phyloP scores from a whole-genome alignment of 2,797 vertebrate genomes.

The Leucoraja ocellata region DNA sequence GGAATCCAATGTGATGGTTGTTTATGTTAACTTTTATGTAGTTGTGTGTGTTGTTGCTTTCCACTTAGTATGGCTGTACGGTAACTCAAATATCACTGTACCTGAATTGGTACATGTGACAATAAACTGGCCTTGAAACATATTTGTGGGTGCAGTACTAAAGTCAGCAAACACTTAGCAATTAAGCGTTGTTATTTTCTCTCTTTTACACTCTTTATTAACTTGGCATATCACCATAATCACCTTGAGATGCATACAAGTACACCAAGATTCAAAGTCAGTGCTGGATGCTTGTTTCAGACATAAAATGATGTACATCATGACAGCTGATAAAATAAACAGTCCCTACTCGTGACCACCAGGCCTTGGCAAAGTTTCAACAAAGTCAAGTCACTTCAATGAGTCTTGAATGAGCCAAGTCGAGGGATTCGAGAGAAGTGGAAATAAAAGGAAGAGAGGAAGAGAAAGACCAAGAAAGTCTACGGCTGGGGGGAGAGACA shows the following conservation, averaged over 20 bases:
- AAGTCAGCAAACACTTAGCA: constrained; percentile 33
- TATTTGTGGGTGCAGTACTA: constrained; percentile 41
- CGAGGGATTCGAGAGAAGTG: not conserved
- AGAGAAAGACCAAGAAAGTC: not conserved
- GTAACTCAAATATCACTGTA: too few species aligned
- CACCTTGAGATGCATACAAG: not conserved
- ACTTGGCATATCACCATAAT: constrained; percentile 40
- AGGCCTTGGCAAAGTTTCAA: not conserved
- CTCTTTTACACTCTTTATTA: constrained; percentile 37
- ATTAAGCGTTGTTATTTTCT: not conserved
- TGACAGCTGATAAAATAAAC: not conserved
- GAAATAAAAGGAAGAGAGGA: not conserved
- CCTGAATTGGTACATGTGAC: too few species aligned
- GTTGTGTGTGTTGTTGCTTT: too few species aligned
- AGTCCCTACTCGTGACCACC: not conserved
- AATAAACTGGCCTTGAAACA: too few species aligned
- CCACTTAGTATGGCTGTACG: too few species aligned
- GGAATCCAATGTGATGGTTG: too few species aligned
- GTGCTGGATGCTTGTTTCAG: not conserved
- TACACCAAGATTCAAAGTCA: not conserved
- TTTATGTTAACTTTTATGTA: too few species aligned
- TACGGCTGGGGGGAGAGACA: not conserved
- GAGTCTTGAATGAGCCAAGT: not conserved
- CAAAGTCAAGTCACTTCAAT: not conserved
- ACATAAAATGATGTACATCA: not conserved